Evolutionary conservation across 1,140 invertebrate species (phyloP).

Genomic region (Drosophila kurseongensis): DNA sequence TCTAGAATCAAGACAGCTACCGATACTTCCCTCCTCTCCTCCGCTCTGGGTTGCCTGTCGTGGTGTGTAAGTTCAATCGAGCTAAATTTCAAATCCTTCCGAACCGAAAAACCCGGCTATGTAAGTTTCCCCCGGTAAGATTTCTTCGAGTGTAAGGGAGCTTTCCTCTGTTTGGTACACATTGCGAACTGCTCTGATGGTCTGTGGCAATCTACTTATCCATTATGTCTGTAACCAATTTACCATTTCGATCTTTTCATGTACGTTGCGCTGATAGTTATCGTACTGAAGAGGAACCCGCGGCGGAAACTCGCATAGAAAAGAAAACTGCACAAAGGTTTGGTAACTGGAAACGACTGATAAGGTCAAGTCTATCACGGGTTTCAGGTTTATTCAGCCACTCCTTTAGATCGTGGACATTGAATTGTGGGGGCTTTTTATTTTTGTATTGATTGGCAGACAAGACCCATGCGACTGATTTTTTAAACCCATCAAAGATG

Average conservation of each 20-base stretch:
- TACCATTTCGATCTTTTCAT: slow-evolving; percentile 69
- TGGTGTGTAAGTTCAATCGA: slow-evolving; percentile 61
- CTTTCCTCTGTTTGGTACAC: slow-evolving; percentile 49
- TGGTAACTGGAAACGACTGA: slow-evolving; percentile 44
- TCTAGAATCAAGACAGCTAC: slow-evolving; percentile 70
- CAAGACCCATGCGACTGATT: background rate
- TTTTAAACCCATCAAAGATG: background rate
- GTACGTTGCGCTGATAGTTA: slow-evolving; percentile 56
- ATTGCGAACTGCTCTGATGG: slow-evolving; percentile 49
- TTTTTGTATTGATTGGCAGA: slow-evolving; percentile 14
- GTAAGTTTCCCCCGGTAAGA: slow-evolving; percentile 48
- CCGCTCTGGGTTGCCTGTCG: slow-evolving; percentile 41
- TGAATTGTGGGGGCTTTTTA: background rate
- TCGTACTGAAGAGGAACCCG: slow-evolving; percentile 34
- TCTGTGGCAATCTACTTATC: slow-evolving; percentile 32
- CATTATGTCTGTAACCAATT: slow-evolving; percentile 62
- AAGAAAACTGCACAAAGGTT: slow-evolving; percentile 49
- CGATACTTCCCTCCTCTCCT: slow-evolving; percentile 35
- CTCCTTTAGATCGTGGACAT: slow-evolving; percentile 7
- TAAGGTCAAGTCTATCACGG: slow-evolving; percentile 7
- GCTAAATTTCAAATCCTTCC: slow-evolving; percentile 18
- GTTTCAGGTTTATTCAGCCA: background rate
- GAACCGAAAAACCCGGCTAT: slow-evolving; percentile 11
- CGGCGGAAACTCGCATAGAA: slow-evolving; percentile 37
- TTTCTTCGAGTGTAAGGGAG: slow-evolving; percentile 19